A percentile compares a stretch with the other conserved stretches of the same genome.
Conservation (phyloP, 1,140 invertebrate genomes). For the Leptinotarsa lineolata region DNA sequence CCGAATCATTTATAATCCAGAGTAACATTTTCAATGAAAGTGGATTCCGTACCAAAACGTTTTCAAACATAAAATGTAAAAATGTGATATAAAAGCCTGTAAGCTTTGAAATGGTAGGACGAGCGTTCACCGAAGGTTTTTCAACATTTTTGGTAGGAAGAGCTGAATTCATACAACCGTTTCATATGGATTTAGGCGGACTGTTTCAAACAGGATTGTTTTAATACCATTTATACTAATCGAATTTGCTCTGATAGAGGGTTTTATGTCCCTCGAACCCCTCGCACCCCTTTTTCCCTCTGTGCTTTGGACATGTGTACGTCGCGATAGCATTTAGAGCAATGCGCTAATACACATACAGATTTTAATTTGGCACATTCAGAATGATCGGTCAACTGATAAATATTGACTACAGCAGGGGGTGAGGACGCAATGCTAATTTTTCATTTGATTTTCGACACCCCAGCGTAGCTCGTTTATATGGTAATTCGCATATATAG, state of each 20-base stretch:
- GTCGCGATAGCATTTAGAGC: conserved; percentile 48
- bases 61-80: neutral
- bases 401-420: conserved; percentile 47
- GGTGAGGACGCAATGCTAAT: conserved; percentile 39
- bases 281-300: conserved; percentile 20
- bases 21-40: neutral
- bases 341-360: conserved; percentile 42
- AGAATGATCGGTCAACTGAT: conserved; percentile 51
- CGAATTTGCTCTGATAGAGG: conserved; percentile 52
- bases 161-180: neutral
- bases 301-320: conserved; percentile 44
- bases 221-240: conserved; percentile 55
- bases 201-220: conserved; percentile 53
- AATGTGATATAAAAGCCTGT: conserved; percentile 1
- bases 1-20: too few relatives aligned
- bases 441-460: conserved; percentile 43
- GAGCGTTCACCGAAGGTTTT: neutral
- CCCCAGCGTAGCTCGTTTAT: conserved; percentile 17
- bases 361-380: conserved; percentile 51
- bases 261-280: conserved; percentile 26
- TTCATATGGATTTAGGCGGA: conserved; percentile 38
- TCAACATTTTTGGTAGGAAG: neutral
- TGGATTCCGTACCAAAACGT: neutral
- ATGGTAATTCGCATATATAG: conserved; percentile 19
- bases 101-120: neutral